Base-by-base conservation (phyloP, 2,797 vertebrate genomes). In the Periophthalmus magnuspinnatus region DNA sequence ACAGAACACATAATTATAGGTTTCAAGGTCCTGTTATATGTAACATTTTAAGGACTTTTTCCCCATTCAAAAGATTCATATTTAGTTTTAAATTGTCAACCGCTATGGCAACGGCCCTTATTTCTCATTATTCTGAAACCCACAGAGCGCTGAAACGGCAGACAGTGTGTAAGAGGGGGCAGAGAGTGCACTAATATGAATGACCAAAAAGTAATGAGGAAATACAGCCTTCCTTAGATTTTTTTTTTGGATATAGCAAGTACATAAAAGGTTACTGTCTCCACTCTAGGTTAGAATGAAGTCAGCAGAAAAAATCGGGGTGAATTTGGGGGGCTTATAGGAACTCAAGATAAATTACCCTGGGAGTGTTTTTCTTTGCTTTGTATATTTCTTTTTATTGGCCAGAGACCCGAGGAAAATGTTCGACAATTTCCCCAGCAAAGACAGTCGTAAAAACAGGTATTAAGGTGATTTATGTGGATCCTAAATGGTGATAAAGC, bases 361-460 rank as follows among this genome's bases (percentile, higher is more conserved):
- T 38, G 19, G 14, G 62, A 47, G 6, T 64, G 59, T 41, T 61
- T 61, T 60, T 22, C 59, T 61, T 47, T 38, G 33, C 33, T 36
- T 61, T 47, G 41, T 64, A 41, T 32, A 21, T 64, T 64, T 47
- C 62, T 64, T 47, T 48, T 64, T 64, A 47, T 64, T 64, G 62
- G 38, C 62, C 61, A 47, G 22, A 47, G n/a, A 22, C 61, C 21
- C 41, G 14, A 28, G 62, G 22, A 47, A 64, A 64, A 64, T 19
- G 14, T 48, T 64, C 34, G 11, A 38, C 19, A 10, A 38, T 22
- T 64, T 47, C 19, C 21, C 22, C 10, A 19, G 21, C 41, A 64
- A 64, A 28, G 41, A 28, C 19, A 45, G 21, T 47, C 22, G 22
- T 64, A 47, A 47, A 48, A 47, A 14, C 22, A 64, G 41, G 62